Conservation (phyloP, 2,888 invertebrate genomes). For the Ypsolopha sequella region DNA sequence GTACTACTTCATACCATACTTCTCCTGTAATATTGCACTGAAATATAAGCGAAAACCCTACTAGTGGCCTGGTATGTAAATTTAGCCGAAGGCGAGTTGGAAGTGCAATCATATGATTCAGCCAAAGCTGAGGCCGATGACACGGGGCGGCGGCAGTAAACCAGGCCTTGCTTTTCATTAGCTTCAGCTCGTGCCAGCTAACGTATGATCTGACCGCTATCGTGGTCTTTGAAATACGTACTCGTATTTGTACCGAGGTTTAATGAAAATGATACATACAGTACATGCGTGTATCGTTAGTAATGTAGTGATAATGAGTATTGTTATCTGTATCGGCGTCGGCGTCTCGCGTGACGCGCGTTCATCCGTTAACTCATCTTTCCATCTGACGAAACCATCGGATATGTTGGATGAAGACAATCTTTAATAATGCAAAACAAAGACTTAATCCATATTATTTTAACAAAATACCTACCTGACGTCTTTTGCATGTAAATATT, state of each 20-base stretch:
- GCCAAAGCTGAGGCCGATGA: no score
- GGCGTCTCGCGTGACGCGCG: background rate
- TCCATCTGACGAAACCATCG: no score
- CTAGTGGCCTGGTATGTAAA: background rate
- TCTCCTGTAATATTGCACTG: background rate
- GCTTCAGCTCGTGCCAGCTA: slow-evolving; percentile 2
- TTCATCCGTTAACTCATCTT: background rate
- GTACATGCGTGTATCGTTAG: background rate
- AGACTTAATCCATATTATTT: no score
- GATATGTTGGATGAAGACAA: no score
- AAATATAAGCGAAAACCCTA: background rate
- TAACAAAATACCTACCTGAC: no score
- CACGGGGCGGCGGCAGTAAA: no score
- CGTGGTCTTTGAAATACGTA: background rate
- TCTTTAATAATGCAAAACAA: no score
- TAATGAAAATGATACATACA: background rate
- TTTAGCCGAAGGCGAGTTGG: no score
- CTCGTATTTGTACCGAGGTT: background rate
- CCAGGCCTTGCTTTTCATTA: background rate
- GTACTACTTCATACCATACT: slow-evolving; percentile 11
- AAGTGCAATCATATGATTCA: no score
- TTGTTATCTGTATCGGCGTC: background rate
- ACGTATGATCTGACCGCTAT: background rate
- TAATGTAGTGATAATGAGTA: background rate
- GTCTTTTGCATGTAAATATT: no score